These are phyloP conservation scores for Dioctria rufipes DNA, from an alignment of 2,888 invertebrate genomes.

Conservation along the genomic window DNA sequence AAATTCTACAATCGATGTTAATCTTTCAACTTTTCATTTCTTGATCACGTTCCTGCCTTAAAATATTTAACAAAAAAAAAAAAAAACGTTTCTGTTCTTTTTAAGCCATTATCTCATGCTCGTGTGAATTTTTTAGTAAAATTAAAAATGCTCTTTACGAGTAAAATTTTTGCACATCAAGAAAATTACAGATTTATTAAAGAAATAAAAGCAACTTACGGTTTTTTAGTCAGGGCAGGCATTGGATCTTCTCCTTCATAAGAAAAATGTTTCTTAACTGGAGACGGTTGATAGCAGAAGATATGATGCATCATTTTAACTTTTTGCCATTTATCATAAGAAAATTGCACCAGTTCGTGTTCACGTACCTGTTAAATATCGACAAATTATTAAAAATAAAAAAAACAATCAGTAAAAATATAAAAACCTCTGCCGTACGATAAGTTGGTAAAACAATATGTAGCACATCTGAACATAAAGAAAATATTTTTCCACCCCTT, in stretches of 20 bases:
- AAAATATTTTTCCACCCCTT: conserved; percentile 82
- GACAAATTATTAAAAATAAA: background rate
- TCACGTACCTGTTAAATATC: conserved; percentile 77
- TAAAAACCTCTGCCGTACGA: conserved; percentile 83
- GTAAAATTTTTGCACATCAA: conserved; percentile 28
- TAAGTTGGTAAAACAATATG: conserved; percentile 85
- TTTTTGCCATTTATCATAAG: conserved; percentile 87
- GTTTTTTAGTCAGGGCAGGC: conserved; percentile 71
- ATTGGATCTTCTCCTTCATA: conserved; percentile 79
- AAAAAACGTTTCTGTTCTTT: conserved; percentile 42
- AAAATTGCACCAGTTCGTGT: conserved; percentile 86
- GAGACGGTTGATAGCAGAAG: conserved; percentile 90
- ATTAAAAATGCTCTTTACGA: conserved; percentile 32
- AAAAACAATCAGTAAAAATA: conserved; percentile 8
- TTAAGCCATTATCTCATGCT: conserved; percentile 58
- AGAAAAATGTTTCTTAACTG: conserved; percentile 85
- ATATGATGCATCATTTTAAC: conserved; percentile 91
- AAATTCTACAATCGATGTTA: no score
- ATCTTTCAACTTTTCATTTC: no score
- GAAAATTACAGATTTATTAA: conserved; percentile 1
- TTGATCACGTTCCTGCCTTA: no score
- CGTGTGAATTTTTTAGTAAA: conserved; percentile 52
- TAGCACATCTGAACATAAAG: conserved; percentile 85
- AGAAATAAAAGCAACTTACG: conserved; percentile 67
- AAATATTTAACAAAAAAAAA: no score